phyloP scores from a whole-genome alignment of 2,888 invertebrate species.

The Beris morrisii region DNA sequence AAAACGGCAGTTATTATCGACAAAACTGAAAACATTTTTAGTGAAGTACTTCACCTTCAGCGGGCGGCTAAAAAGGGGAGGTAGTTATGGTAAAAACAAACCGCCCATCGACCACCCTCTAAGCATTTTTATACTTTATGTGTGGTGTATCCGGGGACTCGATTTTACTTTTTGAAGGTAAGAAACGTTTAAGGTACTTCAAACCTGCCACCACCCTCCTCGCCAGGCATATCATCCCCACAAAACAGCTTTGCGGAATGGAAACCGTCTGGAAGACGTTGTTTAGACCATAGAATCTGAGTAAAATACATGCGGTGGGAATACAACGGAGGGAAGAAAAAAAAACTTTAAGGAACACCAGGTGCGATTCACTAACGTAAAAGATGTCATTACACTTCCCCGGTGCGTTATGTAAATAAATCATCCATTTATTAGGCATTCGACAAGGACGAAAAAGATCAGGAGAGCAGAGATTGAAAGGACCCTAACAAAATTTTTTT shows the following conservation, averaged over 20 bases:
- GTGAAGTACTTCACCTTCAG: too few relatives aligned
- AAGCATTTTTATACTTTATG: not conserved
- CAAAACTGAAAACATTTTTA: too few relatives aligned
- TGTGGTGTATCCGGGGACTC: not conserved
- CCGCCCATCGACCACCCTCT: conserved; percentile 13
- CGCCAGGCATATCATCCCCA: too few relatives aligned
- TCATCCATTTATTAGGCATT: conserved; percentile 31
- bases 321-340: conserved; percentile 9
- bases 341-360: conserved; percentile 31
- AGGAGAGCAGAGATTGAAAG: too few relatives aligned
- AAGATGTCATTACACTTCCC: conserved; percentile 36
- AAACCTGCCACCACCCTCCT: not conserved
- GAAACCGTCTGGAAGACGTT: too few relatives aligned
- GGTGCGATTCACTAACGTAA: conserved; percentile 33
- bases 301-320: not conserved
- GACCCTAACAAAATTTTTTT: too few relatives aligned
- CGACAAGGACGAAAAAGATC: not conserved
- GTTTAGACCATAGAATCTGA: too few relatives aligned
- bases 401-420: conserved; percentile 31
- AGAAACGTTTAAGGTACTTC: not conserved
- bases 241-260: too few relatives aligned
- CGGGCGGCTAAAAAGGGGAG: too few relatives aligned
- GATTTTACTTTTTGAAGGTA: conserved; percentile 8
- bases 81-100: not conserved
- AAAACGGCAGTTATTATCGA: too few relatives aligned